These are phyloP conservation scores for Chloroclysta siterata DNA, from an alignment of 2,888 invertebrate species.

Conservation along the genomic window DNA sequence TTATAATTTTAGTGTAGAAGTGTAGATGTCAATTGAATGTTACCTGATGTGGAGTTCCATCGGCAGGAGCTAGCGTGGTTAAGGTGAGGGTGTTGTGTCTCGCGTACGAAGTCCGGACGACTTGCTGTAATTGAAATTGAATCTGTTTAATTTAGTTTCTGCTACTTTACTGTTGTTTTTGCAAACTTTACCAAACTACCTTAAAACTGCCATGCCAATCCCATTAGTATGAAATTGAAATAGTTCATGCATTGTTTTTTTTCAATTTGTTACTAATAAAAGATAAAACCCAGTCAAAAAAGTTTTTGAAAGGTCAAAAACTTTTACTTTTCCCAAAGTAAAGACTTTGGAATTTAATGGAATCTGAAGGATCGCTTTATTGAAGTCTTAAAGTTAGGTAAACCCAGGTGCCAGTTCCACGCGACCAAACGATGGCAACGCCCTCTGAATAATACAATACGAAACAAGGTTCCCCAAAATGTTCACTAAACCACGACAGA, in stretches of 20 bases:
- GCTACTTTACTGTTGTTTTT: background rate
- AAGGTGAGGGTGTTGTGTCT: slow-evolving; percentile 74
- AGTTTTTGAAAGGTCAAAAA: no score
- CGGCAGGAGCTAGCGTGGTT: slow-evolving; percentile 72
- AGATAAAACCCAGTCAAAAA: no score
- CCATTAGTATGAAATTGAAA: no score
- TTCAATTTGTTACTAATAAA: no score
- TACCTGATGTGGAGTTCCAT: slow-evolving; percentile 58
- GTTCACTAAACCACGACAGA: background rate
- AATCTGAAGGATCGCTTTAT: background rate
- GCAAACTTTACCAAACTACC: background rate
- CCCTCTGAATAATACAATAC: slow-evolving; percentile 5
- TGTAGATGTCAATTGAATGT: background rate
- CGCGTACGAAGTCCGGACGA: slow-evolving; percentile 73
- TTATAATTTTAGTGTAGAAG: no score
- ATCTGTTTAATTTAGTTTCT: slow-evolving; percentile 10
- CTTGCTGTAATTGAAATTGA: slow-evolving; percentile 52
- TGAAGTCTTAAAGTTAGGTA: no score
- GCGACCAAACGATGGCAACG: no score
- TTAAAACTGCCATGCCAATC: background rate
- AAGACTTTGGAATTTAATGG: no score
- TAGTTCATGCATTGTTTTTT: no score
- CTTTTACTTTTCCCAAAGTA: no score
- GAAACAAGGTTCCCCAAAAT: no score
- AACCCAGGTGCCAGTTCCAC: no score